A percentile compares a stretch with the other conserved stretches of the same genome.
Evolutionary conservation across 2,797 vertebrate species (phyloP).

Genomic region (Muscicapa comitata): DNA sequence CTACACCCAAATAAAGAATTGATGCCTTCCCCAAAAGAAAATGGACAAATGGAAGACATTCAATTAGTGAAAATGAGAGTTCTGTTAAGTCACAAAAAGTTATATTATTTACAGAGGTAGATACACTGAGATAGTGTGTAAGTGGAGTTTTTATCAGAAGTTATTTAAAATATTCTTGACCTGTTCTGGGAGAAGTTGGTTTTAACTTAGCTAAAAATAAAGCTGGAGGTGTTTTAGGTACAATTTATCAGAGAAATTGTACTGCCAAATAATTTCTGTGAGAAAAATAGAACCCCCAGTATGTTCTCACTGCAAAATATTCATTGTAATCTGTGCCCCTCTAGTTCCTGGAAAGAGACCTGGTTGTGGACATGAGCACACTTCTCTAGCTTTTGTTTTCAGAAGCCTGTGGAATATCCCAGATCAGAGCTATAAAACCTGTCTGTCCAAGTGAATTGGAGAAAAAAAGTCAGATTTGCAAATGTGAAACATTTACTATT

Average conservation of each 20-base stretch:
- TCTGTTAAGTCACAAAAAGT: not conserved
- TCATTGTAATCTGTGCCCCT: not conserved
- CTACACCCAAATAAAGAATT: not conserved
- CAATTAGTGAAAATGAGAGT: not conserved
- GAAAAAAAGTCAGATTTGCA: not conserved
- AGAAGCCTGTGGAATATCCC: not conserved
- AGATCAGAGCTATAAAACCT: not conserved
- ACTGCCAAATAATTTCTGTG: not conserved
- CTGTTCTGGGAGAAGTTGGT: not conserved
- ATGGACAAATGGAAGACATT: not conserved
- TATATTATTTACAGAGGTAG: not conserved
- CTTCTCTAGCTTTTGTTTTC: not conserved
- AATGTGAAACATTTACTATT: not conserved
- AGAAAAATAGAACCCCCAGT: not conserved
- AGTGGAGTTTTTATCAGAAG: not conserved
- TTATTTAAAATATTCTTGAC: not conserved
- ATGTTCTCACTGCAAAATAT: not conserved
- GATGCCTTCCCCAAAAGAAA: not conserved
- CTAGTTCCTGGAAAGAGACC: not conserved
- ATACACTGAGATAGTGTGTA: not conserved
- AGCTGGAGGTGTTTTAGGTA: not conserved
- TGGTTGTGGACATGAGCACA: not conserved
- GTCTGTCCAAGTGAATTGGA: not conserved
- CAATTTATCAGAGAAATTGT: not conserved
- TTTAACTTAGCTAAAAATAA: conserved; percentile 8